Percentiles rank a stretch among this genome's conserved stretches.
phyloP scores from a whole-genome alignment of 1,140 invertebrate genomes.

The Drosophila lacertosa region DNA sequence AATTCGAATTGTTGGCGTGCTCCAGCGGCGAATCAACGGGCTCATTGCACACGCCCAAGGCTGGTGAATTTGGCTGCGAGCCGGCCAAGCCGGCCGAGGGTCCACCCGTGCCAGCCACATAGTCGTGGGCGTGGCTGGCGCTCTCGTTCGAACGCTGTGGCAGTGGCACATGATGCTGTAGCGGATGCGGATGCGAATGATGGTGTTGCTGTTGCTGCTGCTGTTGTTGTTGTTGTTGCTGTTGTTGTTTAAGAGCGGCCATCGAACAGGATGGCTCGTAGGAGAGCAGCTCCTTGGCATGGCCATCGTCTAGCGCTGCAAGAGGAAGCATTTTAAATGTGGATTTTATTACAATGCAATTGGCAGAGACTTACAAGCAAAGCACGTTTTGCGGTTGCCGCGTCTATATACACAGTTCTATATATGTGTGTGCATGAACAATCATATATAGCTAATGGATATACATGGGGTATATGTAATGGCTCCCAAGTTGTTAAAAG shows the following conservation, averaged over 20 bases:
- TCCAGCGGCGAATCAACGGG: slow-evolving; percentile 63
- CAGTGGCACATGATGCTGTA: slow-evolving; percentile 61
- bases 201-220: slow-evolving; percentile 30
- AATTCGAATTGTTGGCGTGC: slow-evolving; percentile 62
- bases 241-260: slow-evolving; percentile 57
- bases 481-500: slow-evolving; percentile 29
- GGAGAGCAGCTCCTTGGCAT: slow-evolving; percentile 72
- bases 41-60: slow-evolving; percentile 55
- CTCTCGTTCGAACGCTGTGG: slow-evolving; percentile 72
- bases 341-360: slow-evolving; percentile 78
- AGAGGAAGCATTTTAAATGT: slow-evolving; percentile 77
- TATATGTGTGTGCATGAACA: slow-evolving; percentile 30
- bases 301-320: slow-evolving; percentile 73
- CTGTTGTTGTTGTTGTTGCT: slow-evolving; percentile 44
- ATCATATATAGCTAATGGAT: slow-evolving; percentile 15
- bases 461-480: slow-evolving; percentile 20
- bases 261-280: slow-evolving; percentile 76
- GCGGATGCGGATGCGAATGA: slow-evolving; percentile 28
- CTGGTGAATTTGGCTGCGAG: slow-evolving; percentile 66
- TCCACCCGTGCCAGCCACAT: slow-evolving; percentile 24
- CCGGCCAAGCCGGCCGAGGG: slow-evolving; percentile 15
- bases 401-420: slow-evolving; percentile 66
- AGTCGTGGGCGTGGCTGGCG: slow-evolving; percentile 62
- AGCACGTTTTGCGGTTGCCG: slow-evolving; percentile 64
- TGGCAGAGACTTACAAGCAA: slow-evolving; percentile 79